Base-by-base conservation (phyloP, 2,888 invertebrate genomes). In the Apamea monoglypha region DNA sequence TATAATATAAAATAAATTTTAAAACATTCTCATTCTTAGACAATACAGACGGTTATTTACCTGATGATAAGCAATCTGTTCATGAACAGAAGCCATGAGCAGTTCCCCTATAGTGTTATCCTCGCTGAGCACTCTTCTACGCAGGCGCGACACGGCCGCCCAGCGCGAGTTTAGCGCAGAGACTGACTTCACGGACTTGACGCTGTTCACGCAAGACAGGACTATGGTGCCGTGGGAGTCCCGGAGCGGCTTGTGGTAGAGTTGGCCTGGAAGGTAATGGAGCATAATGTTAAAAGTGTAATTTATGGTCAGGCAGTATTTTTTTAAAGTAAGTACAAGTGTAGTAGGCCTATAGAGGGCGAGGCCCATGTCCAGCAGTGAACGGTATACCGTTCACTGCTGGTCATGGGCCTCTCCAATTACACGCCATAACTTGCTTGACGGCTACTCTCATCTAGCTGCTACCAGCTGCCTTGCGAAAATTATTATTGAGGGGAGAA, bases 221-320 rank as follows among this genome's bases (percentile, higher is more conserved):
- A 99, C 99, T 61, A 99, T 98, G 1, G 99, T 99, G 68, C 99
- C 99, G 93, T 99, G 98, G 0, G 98, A 97, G 94, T 99, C 99
- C 86, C 98, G 97, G 63, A 99, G 96, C 0, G 99, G 99, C 91
- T 98, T 98, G 96, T 99, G 98, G 96, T 98, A 99, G 69, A 99
- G 97, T 94, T 99, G 99, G 8, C 99, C 97, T 97, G 92, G 12
- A 85, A 85, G 0, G 47, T 21, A 21, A 36, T 21, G 1, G 5
- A 12, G 21, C 21, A 44, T 4, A 2, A 10, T 25, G 18, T 40
- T 16, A 47, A 47, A 5, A 16, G 3, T 47, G 16, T 47, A 16
- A 40, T 40, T 40, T 40, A 40, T 7, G 40, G 32, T n/a, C 32
- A 32, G 32, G 32, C 32, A 32, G 32, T 32, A 32, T 32, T 32